Conservation (phyloP, 2,888 invertebrate species). For the Timandra comae region DNA sequence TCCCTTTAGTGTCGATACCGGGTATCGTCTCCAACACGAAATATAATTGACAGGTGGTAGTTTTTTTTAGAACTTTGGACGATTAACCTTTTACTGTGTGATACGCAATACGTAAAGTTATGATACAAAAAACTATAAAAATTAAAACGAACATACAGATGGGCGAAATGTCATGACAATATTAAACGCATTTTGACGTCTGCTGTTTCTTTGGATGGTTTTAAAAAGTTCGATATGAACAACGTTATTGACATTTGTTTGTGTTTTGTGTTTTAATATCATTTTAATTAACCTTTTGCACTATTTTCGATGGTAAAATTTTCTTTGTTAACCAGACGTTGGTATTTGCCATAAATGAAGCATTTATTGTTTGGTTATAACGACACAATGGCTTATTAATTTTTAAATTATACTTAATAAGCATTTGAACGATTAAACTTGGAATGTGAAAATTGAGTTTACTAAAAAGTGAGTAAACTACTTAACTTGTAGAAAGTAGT, state of each 20-base stretch:
- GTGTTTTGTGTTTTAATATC: not conserved
- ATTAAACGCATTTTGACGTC: conserved; percentile 3
- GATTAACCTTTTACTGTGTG: conserved; percentile 35
- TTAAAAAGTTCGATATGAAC: conserved; percentile 7
- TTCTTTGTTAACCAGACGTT: too few species aligned
- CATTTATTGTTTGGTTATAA: too few species aligned
- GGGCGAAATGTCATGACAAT: conserved; percentile 16
- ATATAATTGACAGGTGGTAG: conserved; percentile 32
- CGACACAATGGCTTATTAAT: too few species aligned
- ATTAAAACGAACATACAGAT: conserved; percentile 14
- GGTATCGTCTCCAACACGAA: conserved; percentile 21
- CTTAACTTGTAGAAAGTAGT: too few species aligned
- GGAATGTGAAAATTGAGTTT: too few species aligned
- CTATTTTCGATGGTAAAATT: conserved; percentile 1
- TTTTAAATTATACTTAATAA: too few species aligned
- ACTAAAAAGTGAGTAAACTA: too few species aligned
- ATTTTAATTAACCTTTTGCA: conserved; percentile 13
- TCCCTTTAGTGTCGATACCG: too few species aligned
- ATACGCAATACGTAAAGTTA: conserved; percentile 14
- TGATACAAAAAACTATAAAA: conserved; percentile 5
- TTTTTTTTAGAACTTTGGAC: conserved; percentile 24
- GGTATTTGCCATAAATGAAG: too few species aligned
- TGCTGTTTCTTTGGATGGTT: conserved; percentile 5
- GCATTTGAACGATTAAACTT: too few species aligned
- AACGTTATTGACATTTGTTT: conserved; percentile 3